These are phyloP conservation scores for Achatina immaculata DNA, from an alignment of 1,140 invertebrate species.

Conservation along the genomic window DNA sequence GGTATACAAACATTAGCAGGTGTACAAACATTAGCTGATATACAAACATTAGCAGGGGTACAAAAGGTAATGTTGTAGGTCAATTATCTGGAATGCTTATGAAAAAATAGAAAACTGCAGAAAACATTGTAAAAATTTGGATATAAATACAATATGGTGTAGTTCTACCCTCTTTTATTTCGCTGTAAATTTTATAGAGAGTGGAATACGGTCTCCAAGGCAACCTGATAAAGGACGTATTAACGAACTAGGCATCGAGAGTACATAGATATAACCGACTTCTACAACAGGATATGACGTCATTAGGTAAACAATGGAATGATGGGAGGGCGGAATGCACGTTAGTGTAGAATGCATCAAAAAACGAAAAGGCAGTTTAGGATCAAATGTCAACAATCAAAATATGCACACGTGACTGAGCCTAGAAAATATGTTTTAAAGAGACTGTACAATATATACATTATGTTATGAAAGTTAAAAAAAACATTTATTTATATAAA, in stretches of 20 bases:
- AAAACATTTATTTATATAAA: no score
- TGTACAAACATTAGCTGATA: no score
- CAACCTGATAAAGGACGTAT: neutral
- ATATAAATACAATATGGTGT: neutral
- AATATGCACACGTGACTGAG: neutral
- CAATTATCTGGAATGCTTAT: neutral
- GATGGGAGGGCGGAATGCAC: constrained; percentile 10
- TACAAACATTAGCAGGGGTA: no score
- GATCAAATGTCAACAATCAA: neutral
- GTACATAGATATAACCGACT: neutral
- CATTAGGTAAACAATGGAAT: neutral
- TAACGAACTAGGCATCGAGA: neutral
- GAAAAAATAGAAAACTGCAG: neutral
- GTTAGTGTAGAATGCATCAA: neutral
- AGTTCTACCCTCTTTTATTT: neutral
- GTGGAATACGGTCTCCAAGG: neutral
- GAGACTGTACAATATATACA: no score
- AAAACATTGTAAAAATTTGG: neutral
- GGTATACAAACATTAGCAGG: no score
- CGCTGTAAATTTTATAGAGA: neutral
- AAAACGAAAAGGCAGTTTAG: neutral
- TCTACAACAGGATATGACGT: neutral
- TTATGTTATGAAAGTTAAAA: no score
- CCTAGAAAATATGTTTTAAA: no score
- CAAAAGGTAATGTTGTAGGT: no score